phyloP scores from a whole-genome alignment of 2,113 vertebrate species.

The Lepidothrix coronata region DNA sequence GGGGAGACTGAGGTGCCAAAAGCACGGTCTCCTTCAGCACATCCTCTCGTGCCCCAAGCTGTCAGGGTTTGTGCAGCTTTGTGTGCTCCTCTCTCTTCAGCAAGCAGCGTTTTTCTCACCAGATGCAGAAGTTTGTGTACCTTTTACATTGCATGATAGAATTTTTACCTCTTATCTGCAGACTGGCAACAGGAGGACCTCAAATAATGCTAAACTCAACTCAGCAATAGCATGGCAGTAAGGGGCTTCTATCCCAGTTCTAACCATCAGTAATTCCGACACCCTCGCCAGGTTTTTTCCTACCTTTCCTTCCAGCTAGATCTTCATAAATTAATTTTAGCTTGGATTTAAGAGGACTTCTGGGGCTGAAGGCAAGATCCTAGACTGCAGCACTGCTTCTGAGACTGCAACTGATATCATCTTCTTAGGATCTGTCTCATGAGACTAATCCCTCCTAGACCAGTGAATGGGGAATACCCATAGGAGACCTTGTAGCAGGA shows the following conservation, averaged over 20 bases:
- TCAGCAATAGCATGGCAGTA: neutral
- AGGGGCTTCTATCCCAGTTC: neutral
- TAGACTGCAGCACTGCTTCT: neutral
- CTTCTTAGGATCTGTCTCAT: neutral
- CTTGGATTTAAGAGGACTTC: neutral
- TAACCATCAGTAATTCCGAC: neutral
- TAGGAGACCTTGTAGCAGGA: slow-evolving; percentile 29
- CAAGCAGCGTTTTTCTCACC: neutral
- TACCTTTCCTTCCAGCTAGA: neutral
- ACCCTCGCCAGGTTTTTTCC: neutral
- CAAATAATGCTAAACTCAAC: neutral
- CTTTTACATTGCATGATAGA: neutral
- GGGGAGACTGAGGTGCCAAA: neutral
- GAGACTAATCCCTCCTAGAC: neutral
- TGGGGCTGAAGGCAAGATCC: neutral
- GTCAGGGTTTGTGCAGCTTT: neutral
- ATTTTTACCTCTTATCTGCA: neutral
- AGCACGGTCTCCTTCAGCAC: neutral
- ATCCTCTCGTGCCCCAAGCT: neutral
- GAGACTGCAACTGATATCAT: neutral
- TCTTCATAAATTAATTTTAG: neutral
- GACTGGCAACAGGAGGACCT: neutral
- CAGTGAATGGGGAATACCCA: slow-evolving; percentile 45
- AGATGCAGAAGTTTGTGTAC: neutral
- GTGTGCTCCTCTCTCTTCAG: neutral